Evolutionary conservation across 2,113 vertebrate genomes (phyloP), one percentile per base, ranked within the genome.

Genomic region (Camelus bactrianus): DNA sequence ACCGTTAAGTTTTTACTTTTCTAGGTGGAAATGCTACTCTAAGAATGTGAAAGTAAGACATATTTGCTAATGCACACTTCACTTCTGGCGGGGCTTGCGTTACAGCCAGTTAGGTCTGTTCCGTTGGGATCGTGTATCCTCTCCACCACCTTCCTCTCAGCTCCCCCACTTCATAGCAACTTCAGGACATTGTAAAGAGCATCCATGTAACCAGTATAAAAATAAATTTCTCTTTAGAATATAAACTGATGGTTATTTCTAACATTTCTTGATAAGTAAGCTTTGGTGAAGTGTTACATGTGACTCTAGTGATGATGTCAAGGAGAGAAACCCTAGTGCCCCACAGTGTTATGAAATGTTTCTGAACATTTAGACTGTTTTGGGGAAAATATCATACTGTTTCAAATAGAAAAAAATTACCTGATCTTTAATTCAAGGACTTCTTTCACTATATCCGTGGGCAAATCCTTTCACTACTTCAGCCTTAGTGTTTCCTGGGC

Each of bases 401-500:
- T 35, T 32, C 28, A 17, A 56, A 46, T 46, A 48, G 48, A 77
- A 89, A 46, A 67, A 42, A 73, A 5, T 35, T 20, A 38, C 3
- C 22, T n/a, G 16, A 64, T 96, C 60, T 89, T 89, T 85, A 94
- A 79, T 92, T 91, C n/a, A 69, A 17, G 28, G 48, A 76, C 19
- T 46, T 79, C 30, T 88, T 8, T 92, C 50, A 48, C 26, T 88
- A 4, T 38, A 16, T 54, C 19, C 7, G 9, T 13, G 26, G 14
- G 17, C 32, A 89, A 54, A 84, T 58, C 6, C 9, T 91, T 91
- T 79, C 72, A n/a, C 42, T 88, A 3, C 56, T 60, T 89, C 0
- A 77, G 70, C n/a, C 30, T 8, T 19, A 58, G 2, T 75, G 13
- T 65, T 94, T 87, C 32, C n/a, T 89, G 32, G 52, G 3, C 52